Evolutionary conservation across 1,140 invertebrate genomes (phyloP).

Genomic region (Popillia japonica): DNA sequence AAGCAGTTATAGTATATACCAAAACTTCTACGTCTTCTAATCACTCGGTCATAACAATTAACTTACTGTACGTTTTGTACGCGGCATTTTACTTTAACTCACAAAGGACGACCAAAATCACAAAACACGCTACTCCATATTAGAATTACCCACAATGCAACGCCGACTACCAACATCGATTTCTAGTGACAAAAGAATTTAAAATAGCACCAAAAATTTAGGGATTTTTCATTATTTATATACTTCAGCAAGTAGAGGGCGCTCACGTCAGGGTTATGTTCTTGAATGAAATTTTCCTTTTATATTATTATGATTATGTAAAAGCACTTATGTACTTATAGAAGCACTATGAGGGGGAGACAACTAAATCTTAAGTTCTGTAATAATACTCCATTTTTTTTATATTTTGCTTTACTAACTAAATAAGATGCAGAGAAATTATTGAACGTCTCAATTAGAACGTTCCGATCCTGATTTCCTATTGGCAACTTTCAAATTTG

Average conservation of each 20-base stretch:
- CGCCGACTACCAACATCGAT: slow-evolving; percentile 59
- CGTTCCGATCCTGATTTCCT: not conserved
- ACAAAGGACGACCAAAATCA: slow-evolving; percentile 37
- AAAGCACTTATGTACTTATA: too few relatives aligned
- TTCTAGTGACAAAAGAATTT: slow-evolving; percentile 58
- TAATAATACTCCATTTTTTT: too few relatives aligned
- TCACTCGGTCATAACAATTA: slow-evolving; percentile 37
- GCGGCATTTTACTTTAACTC: slow-evolving; percentile 52
- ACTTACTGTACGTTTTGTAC: slow-evolving; percentile 54
- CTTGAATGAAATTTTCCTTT: not conserved
- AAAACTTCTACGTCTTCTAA: slow-evolving; percentile 38
- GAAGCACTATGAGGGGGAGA: too few relatives aligned
- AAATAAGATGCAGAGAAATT: too few relatives aligned
- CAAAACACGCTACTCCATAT: slow-evolving; percentile 47
- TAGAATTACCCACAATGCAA: slow-evolving; percentile 48
- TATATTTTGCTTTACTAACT: too few relatives aligned
- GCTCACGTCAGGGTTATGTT: not conserved
- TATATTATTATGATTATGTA: too few relatives aligned
- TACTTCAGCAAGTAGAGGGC: not conserved
- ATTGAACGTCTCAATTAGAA: too few relatives aligned
- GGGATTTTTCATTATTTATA: slow-evolving; percentile 51
- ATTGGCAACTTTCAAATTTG: slow-evolving; percentile 1
- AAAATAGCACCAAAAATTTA: slow-evolving; percentile 58
- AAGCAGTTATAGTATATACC: slow-evolving; percentile 31
- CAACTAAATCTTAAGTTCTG: too few relatives aligned